Base-by-base conservation (phyloP, 92 coral and sea anemone genomes). In the Epizoanthus stellaris region DNA sequence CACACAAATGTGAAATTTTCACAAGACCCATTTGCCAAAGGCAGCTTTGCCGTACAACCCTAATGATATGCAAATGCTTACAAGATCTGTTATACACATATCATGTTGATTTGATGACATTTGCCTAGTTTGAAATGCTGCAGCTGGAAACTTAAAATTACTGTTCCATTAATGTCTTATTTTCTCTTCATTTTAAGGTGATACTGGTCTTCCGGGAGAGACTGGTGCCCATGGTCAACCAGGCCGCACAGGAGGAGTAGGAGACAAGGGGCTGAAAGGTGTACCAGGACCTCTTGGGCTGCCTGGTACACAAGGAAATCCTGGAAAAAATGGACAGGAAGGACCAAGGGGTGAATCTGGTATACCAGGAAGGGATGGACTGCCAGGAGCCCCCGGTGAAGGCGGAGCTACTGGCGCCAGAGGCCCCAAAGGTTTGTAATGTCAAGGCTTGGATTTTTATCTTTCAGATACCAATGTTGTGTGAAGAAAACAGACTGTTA, bases 371-470 rank as follows among this genome's bases (percentile, higher is more conserved):
- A 70, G 23, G 6, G 77, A 88, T 73, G 95, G 95, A 20, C 16
- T 80, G 11, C 91, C 80, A 3, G 98, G 98, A 4, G 71, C n/a
- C 21, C 81, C 88, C 5, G 98, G 98, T 4, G 73, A 71, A 42
- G 65, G 79, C 6, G 93, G 93, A 53, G 36, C 59, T 62, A 64
- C 30, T 61, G 83, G 83, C 25, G 17, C 71, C 12, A 58, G 83
- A 14, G 83, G 83, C 12, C 53, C 6, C 14, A 79, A 63, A 79
- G 83, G 83, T 79, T 45, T 79, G 83, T 63, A 52, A 52, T 52
- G 14, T 52, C 2, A 45, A 30, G 36, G 36, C 36, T 30, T 30
- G 36, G 36, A 30, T 30, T 30, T 23, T 30, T 30, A 30, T 30
- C 36, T 30, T 2, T 30, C 2, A 30, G 36, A 30, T 30, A 30